Evolutionary conservation across 2,797 vertebrate species (phyloP).

Genomic region (Allobates femoralis): DNA sequence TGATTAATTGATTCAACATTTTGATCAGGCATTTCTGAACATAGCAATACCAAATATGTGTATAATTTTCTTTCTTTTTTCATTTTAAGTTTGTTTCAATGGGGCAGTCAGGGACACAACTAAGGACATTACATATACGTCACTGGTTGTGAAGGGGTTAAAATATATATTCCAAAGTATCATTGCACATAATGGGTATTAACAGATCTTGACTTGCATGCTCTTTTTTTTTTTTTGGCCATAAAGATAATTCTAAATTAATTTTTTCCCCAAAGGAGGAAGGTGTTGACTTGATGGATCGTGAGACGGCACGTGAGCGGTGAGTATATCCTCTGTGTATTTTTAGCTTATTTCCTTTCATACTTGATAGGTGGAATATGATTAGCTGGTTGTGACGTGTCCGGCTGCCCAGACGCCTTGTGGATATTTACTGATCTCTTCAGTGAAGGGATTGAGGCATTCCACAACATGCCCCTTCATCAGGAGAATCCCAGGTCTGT

Average conservation of each 20-base stretch:
- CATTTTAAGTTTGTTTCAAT: no score
- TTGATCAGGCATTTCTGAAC: no score
- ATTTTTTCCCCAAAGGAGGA: slow-evolving; percentile 80
- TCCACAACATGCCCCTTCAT: not conserved
- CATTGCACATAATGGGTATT: not conserved
- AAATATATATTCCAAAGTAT: no score
- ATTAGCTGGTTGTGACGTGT: not conserved
- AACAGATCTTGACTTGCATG: not conserved
- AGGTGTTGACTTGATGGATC: slow-evolving; percentile 86
- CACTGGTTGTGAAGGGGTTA: no score
- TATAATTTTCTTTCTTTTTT: no score
- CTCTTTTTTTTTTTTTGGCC: not conserved
- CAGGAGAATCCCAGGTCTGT: not conserved
- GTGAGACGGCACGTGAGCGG: slow-evolving; percentile 88
- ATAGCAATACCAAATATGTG: no score
- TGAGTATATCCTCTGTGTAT: slow-evolving; percentile 67
- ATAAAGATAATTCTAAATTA: not conserved
- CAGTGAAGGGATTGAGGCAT: not conserved
- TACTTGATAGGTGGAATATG: not conserved
- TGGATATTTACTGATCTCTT: no score
- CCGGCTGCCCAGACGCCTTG: no score
- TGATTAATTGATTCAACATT: no score
- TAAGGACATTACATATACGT: no score
- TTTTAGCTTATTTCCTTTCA: not conserved
- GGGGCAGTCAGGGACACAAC: no score